Conservation (phyloP, 1,140 invertebrate genomes). For the Sminthurinus signatus region DNA sequence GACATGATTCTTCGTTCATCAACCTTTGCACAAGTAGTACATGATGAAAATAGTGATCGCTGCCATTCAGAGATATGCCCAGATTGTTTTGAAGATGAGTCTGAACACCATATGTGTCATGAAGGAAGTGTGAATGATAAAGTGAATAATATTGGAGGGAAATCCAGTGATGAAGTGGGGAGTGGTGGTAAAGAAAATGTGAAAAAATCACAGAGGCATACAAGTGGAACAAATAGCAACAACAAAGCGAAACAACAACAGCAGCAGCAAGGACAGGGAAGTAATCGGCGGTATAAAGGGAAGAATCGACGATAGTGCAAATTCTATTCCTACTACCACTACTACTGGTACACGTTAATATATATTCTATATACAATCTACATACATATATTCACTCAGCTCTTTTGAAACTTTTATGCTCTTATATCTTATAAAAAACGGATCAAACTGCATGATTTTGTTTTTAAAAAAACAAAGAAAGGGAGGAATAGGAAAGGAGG, state of each 20-base stretch:
- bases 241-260: no score
- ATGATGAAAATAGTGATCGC: background rate
- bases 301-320: slow-evolving; percentile 32
- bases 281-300: slow-evolving; percentile 25
- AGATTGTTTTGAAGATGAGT: background rate
- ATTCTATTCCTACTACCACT: no score
- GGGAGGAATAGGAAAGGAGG: no score
- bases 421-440: no score
- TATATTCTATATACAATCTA: no score
- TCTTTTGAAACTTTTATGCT: no score
- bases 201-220: background rate
- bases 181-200: slow-evolving; percentile 1
- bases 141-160: no score
- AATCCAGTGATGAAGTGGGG: slow-evolving; percentile 4
- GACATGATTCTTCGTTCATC: slow-evolving; percentile 17
- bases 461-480: no score
- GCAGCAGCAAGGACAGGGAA: background rate
- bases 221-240: background rate
- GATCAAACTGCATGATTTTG: no score
- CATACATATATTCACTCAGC: no score
- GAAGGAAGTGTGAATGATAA: background rate
- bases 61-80: background rate
- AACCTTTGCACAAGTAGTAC: background rate
- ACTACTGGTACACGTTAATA: no score
- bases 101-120: background rate